These are phyloP conservation scores for Cygnus buccinator DNA, from an alignment of 2,113 vertebrate species.

Conservation along the genomic window DNA sequence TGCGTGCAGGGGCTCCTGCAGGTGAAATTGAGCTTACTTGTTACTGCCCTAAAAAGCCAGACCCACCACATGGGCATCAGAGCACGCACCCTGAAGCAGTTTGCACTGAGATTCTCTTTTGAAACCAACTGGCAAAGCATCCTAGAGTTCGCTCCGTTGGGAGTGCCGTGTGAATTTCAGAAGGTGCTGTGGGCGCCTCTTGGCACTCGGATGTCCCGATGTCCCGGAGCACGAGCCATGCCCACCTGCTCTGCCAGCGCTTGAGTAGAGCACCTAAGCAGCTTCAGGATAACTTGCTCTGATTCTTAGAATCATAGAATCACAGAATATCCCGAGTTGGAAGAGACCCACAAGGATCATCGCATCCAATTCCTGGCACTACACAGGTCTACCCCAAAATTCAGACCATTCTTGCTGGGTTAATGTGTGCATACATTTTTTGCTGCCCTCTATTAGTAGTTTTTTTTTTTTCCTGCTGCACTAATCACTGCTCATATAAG, in stretches of 20 bases:
- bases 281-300: background rate
- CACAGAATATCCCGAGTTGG: no score
- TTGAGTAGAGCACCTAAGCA: background rate
- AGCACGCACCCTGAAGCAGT: background rate
- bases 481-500: background rate
- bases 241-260: background rate
- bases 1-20: no score
- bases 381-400: no score
- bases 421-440: background rate
- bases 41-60: no score
- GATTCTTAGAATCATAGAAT: background rate
- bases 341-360: no score
- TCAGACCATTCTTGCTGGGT: background rate
- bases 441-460: background rate
- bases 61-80: background rate
- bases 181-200: background rate
- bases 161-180: background rate
- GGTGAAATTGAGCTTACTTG: no score
- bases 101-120: background rate
- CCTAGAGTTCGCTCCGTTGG: background rate
- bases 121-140: background rate
- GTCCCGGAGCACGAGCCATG: background rate
- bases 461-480: background rate
- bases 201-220: background rate
- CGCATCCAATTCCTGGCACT: no score